phyloP scores from a whole-genome alignment of 2,888 invertebrate genomes.

The Strigamia maritima region DNA sequence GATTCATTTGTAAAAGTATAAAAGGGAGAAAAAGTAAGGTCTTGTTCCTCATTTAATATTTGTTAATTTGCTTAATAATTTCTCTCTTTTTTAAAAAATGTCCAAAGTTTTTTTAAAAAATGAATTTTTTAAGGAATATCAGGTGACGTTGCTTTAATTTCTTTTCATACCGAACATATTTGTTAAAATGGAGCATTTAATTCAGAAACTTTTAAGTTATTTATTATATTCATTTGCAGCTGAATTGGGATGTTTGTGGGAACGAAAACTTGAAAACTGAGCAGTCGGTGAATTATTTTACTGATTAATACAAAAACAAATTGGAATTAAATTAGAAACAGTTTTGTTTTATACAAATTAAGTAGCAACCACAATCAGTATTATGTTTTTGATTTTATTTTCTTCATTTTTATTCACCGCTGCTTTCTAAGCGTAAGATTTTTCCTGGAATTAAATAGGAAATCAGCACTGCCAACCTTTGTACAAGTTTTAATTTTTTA shows the following conservation, averaged over 20 bases:
- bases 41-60: no score
- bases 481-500: background rate
- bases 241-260: background rate
- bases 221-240: background rate
- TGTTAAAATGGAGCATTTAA: background rate
- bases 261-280: no score
- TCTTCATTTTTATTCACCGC: background rate
- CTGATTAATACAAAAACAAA: no score
- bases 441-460: background rate
- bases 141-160: background rate
- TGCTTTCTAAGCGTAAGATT: background rate
- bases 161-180: background rate
- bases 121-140: background rate
- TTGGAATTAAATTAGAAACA: background rate
- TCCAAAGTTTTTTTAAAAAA: background rate
- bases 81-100: background rate
- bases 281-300: no score
- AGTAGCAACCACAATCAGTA: background rate
- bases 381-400: background rate
- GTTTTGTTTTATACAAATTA: background rate
- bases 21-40: no score
- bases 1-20: no score
- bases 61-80: no score
- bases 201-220: background rate
- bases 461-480: background rate